Conservation (phyloP, 2,797 vertebrate species). For the Chloroceryle amazona region DNA sequence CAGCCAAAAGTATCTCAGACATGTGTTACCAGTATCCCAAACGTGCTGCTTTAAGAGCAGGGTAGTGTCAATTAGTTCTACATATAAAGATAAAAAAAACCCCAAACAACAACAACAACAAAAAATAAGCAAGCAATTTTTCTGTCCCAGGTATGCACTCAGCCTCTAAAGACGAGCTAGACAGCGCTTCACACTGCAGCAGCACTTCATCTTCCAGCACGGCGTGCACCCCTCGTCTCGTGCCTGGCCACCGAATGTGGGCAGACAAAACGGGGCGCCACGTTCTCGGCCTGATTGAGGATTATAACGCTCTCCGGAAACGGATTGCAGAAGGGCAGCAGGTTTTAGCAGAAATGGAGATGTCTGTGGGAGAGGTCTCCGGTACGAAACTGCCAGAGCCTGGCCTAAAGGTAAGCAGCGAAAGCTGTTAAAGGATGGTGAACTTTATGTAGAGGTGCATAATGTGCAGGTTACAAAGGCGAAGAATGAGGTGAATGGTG, state of each 20-base stretch:
- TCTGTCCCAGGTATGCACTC: not conserved
- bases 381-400: slow-evolving; percentile 14
- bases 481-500: not conserved
- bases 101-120: no score
- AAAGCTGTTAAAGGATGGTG: not conserved
- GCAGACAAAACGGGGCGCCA: slow-evolving; percentile 87
- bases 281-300: slow-evolving; percentile 89
- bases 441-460: not conserved
- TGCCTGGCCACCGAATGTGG: slow-evolving; percentile 88
- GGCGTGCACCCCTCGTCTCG: slow-evolving; percentile 75
- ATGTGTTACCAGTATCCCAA: not conserved
- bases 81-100: not conserved
- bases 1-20: not conserved
- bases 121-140: not conserved
- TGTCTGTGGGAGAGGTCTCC: slow-evolving; percentile 77
- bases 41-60: not conserved
- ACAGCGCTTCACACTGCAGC: slow-evolving; percentile 76
- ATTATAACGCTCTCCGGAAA: slow-evolving; percentile 89
- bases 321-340: slow-evolving; percentile 88
- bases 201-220: slow-evolving; percentile 79
- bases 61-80: rapidly evolving
- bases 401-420: slow-evolving; percentile 56
- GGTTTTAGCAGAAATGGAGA: slow-evolving; percentile 83
- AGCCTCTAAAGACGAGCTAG: slow-evolving; percentile 46
- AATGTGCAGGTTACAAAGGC: not conserved